A percentile compares a stretch with the other conserved stretches of the same genome.
These are phyloP conservation scores for Delichon dasypus DNA, from an alignment of 2,797 vertebrate genomes.

Conservation along the genomic window DNA sequence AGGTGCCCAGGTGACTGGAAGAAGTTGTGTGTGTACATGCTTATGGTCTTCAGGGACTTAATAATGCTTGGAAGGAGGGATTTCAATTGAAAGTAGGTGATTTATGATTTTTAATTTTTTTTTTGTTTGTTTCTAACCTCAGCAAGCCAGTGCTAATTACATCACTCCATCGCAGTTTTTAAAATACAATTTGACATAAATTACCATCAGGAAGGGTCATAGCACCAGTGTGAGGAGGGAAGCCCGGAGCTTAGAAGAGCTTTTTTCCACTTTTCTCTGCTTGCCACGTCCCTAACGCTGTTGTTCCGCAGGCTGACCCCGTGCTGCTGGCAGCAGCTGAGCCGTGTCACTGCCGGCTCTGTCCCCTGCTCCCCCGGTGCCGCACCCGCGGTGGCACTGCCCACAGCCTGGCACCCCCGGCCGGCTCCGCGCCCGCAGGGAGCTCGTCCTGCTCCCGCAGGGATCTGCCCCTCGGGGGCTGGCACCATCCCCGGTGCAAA, in stretches of 20 bases:
- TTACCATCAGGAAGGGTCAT: neutral
- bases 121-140: neutral
- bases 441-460: no score
- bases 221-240: neutral
- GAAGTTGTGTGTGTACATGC: neutral
- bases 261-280: neutral
- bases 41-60: neutral
- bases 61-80: neutral
- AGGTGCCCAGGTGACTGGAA: neutral
- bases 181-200: neutral
- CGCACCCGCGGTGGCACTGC: no score
- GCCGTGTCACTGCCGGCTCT: neutral
- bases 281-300: neutral
- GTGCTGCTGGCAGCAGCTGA: neutral
- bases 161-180: rapidly evolving
- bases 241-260: neutral
- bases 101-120: neutral
- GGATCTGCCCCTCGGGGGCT: no score
- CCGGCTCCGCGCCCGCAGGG: no score
- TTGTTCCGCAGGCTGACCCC: neutral
- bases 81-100: neutral
- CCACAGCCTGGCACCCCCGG: no score
- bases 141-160: neutral
- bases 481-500: no score
- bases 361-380: neutral